These are phyloP conservation scores for Margarornis squamiger DNA, from an alignment of 2,797 vertebrate species.

Conservation along the genomic window DNA sequence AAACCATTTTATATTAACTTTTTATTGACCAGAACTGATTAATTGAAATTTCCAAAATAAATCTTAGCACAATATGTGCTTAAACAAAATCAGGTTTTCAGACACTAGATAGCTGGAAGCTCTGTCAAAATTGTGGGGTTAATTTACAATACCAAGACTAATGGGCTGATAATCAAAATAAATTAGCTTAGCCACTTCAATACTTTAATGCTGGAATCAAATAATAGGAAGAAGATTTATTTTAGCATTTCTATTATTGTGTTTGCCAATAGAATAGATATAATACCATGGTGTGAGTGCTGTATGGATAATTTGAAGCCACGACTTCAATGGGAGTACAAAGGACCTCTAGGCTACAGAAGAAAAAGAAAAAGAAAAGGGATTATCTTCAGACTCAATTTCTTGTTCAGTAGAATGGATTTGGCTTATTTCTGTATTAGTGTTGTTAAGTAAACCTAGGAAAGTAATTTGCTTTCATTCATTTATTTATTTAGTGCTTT, in stretches of 20 bases:
- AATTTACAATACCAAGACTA: conserved; percentile 12
- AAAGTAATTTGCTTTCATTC: not conserved
- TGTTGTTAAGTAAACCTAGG: not conserved
- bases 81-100: not conserved
- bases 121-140: not conserved
- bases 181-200: not conserved
- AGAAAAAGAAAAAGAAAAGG: not conserved
- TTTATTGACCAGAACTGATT: conserved; percentile 6
- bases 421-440: not conserved
- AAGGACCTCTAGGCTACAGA: not conserved
- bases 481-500: not conserved
- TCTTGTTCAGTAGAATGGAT: not conserved
- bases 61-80: not conserved
- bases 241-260: conserved; percentile 1
- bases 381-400: not conserved
- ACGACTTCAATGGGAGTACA: not conserved
- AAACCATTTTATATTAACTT: conserved; percentile 8
- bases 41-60: not conserved
- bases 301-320: not conserved
- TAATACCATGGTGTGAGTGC: not conserved
- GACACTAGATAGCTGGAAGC: not conserved
- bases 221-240: conserved; percentile 23
- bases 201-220: not conserved
- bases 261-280: not conserved
- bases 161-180: conserved; percentile 23